phyloP scores from a whole-genome alignment of 2,113 vertebrate species.

The Paracanthobrama guichenoti region DNA sequence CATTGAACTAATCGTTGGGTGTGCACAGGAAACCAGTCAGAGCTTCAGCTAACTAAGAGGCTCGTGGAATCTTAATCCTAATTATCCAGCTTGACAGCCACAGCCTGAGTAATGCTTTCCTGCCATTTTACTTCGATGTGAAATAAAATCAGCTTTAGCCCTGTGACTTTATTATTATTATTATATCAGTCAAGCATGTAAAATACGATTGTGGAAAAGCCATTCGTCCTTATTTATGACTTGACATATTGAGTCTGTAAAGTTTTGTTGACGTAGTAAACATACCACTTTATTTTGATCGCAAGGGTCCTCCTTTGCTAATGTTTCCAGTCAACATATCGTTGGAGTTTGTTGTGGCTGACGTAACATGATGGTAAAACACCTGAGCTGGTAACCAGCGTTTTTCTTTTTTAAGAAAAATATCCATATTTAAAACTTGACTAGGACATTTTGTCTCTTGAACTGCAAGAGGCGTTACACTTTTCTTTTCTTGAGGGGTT shows the following conservation, averaged over 20 bases:
- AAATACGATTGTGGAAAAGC: background rate
- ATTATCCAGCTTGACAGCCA: slow-evolving; percentile 22
- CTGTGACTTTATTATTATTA: background rate
- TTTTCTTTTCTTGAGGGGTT: no score
- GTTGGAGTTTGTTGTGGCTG: background rate
- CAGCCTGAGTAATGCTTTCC: slow-evolving; percentile 21
- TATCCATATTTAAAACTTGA: no score
- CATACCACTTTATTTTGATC: slow-evolving; percentile 10
- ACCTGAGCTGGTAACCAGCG: background rate
- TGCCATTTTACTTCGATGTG: background rate
- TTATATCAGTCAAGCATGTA: slow-evolving; percentile 13
- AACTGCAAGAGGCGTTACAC: no score
- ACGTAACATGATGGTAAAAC: background rate
- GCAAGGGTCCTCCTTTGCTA: background rate
- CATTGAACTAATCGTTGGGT: slow-evolving; percentile 23
- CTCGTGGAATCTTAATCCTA: slow-evolving; percentile 20
- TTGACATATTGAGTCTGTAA: background rate
- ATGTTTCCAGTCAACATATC: slow-evolving; percentile 6
- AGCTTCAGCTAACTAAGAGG: background rate
- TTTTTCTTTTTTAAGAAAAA: no score
- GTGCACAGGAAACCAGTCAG: slow-evolving; percentile 8
- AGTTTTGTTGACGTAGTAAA: background rate
- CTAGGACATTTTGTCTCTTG: no score
- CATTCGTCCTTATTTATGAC: slow-evolving; percentile 2
- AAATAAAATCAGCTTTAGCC: slow-evolving; percentile 19